Percentiles rank a stretch among this genome's conserved stretches.
phyloP scores from a whole-genome alignment of 2,888 invertebrate species.

The Drosophila crucigera region DNA sequence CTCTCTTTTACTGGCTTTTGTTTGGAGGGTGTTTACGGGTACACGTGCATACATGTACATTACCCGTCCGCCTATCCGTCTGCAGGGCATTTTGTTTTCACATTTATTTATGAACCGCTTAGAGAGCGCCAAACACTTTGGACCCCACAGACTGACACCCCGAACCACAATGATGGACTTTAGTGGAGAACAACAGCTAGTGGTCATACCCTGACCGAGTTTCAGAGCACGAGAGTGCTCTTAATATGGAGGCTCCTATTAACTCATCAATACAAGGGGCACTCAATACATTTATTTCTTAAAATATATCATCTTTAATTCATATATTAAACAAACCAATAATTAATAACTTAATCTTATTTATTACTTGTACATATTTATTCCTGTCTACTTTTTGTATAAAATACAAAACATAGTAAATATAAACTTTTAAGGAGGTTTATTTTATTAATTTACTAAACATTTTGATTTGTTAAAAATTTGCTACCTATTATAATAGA shows the following conservation, averaged over 20 bases:
- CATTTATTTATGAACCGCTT: slow-evolving; percentile 79
- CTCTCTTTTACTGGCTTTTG: slow-evolving; percentile 5
- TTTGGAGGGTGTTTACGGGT: slow-evolving; percentile 24
- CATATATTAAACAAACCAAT: not conserved
- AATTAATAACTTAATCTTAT: not conserved
- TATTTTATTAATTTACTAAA: not conserved
- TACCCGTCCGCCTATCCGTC: slow-evolving; percentile 36
- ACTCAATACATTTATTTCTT: not conserved
- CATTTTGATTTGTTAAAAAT: fast-evolving
- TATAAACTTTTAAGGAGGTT: not conserved
- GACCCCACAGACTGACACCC: slow-evolving; percentile 49
- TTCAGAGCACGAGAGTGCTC: slow-evolving; percentile 22
- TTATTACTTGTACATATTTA: not conserved
- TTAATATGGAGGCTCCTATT: slow-evolving; percentile 13
- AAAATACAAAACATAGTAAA: not conserved
- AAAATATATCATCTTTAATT: not conserved
- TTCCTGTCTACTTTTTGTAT: not conserved
- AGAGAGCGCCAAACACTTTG: slow-evolving; percentile 78
- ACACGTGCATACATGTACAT: slow-evolving; percentile 3
- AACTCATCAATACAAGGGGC: slow-evolving; percentile 4
- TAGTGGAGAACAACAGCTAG: slow-evolving; percentile 54
- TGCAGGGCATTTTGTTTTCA: slow-evolving; percentile 70
- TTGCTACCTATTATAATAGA: not conserved
- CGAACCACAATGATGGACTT: slow-evolving; percentile 46
- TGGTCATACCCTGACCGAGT: slow-evolving; percentile 54